These are phyloP conservation scores for Polyommatus iphigenia DNA, from an alignment of 2,888 invertebrate species.

Conservation along the genomic window DNA sequence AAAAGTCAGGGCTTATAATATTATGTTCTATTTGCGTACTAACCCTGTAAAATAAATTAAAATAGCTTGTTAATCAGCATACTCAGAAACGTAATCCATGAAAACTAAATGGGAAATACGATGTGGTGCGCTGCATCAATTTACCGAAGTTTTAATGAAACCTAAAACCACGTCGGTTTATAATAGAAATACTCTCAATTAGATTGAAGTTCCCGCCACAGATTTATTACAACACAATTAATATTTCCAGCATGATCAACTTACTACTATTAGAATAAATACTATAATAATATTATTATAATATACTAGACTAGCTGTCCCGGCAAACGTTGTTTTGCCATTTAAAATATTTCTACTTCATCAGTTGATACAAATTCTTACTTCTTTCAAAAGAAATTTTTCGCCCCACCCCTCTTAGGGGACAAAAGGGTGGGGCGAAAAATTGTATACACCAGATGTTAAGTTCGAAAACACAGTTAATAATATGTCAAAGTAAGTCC, in stretches of 20 bases:
- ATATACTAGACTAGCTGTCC: too few species aligned
- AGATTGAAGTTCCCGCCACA: not conserved
- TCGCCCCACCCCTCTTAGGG: too few species aligned
- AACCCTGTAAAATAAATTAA: not conserved
- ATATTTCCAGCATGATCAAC: not conserved
- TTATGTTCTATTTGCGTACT: not conserved
- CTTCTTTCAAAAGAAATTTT: too few species aligned
- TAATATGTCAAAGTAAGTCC: too few species aligned
- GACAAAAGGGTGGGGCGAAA: too few species aligned
- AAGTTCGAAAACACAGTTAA: too few species aligned
- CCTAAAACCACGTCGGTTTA: conserved; percentile 5
- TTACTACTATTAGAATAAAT: not conserved
- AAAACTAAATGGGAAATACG: not conserved
- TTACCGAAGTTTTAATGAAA: conserved; percentile 15
- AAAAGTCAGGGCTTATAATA: not conserved
- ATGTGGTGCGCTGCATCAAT: not conserved
- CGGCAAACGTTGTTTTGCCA: too few species aligned
- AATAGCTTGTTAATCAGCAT: not conserved
- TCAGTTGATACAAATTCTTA: too few species aligned
- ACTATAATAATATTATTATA: too few species aligned
- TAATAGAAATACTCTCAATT: conserved; percentile 1
- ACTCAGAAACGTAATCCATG: not conserved
- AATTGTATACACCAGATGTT: too few species aligned
- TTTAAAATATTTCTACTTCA: too few species aligned
- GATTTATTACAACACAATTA: not conserved